Evolutionary conservation across 2,888 invertebrate species (phyloP), one percentile per base, ranked within the genome.

Genomic region (Ochropleura plecta): DNA sequence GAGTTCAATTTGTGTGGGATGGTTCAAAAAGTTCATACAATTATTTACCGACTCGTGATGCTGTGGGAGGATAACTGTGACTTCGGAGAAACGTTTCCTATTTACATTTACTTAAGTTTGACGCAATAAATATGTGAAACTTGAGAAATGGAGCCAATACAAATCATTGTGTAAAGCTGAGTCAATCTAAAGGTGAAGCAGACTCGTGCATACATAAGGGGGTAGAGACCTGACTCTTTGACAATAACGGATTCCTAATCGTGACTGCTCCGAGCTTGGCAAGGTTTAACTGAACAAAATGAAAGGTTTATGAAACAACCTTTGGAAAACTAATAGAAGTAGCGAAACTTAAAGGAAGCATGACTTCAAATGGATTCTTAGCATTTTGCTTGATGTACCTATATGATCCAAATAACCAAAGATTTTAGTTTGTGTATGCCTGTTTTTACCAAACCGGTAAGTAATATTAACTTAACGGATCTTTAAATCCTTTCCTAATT

Each of bases 1-100:
- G 81, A 84, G 67, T 82, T 84, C 73, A 71, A 48, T 46, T 62
- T 63, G 75, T 83, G 86, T 86, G 74, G 79, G 76, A 85, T 64
- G 73, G 63, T 81, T 76, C 71, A 66, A 66, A 81, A 75, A 84
- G 73, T 73, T 76, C 72, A 82, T 67, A 78, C 66, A 70, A 72
- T 84, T 70, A 83, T 81, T 82, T 81, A 81, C 69, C 71, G 66
- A 81, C 83, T 81, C 82, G 44, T 72, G 70, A 73, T 51, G 63
- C 44, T 53, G 77, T 82, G 70, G 81, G 80, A 65, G 66, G 76
- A 70, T 60, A 72, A 70, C 64, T 64, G 57, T 70, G 80, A 73
- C 64, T 76, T 55, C 68, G 53, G 64, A 68, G 68, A 82, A 80
- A 71, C 70, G 67, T 70, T 73, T 70, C 46, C 44, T 65, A 73